Conservation (phyloP, 2,113 vertebrate species). For the Ammodytes marinus region DNA sequence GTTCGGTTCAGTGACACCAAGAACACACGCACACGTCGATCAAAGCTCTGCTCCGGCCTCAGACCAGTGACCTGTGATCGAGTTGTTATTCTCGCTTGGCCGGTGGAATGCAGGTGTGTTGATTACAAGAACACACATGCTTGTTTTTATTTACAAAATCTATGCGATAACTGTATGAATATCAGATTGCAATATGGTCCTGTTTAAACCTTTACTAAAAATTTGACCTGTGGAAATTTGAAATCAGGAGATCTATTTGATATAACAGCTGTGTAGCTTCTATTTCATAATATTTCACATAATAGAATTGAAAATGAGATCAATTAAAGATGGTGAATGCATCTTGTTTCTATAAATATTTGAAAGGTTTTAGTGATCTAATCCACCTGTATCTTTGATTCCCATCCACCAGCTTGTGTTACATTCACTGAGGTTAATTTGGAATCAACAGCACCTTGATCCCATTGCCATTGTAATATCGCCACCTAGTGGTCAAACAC, state of each 20-base stretch:
- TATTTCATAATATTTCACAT: neutral
- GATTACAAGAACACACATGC: neutral
- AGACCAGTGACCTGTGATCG: constrained; percentile 44
- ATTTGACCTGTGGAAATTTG: neutral
- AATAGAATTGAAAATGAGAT: neutral
- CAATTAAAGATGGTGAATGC: neutral
- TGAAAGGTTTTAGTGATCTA: neutral
- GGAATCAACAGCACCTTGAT: accelerated
- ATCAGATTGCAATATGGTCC: neutral
- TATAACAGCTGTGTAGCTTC: neutral
- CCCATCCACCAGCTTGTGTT: neutral
- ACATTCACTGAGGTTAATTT: neutral
- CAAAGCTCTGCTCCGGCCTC: constrained; percentile 58
- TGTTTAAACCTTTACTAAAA: neutral
- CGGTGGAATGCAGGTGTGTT: neutral
- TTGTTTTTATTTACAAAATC: neutral
- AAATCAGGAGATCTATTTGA: neutral
- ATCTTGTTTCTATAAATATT: neutral
- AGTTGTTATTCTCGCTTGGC: constrained; percentile 10
- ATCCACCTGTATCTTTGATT: neutral
- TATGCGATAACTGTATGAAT: constrained; percentile 1
- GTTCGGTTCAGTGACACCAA: constrained; percentile 38
- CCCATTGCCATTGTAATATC: neutral
- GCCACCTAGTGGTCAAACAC: constrained; percentile 50
- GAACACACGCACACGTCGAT: constrained; percentile 44